A percentile compares a stretch with the other conserved stretches of the same genome.
These are phyloP conservation scores for Ciconia stormi DNA, from an alignment of 2,113 vertebrate species.

Conservation along the genomic window DNA sequence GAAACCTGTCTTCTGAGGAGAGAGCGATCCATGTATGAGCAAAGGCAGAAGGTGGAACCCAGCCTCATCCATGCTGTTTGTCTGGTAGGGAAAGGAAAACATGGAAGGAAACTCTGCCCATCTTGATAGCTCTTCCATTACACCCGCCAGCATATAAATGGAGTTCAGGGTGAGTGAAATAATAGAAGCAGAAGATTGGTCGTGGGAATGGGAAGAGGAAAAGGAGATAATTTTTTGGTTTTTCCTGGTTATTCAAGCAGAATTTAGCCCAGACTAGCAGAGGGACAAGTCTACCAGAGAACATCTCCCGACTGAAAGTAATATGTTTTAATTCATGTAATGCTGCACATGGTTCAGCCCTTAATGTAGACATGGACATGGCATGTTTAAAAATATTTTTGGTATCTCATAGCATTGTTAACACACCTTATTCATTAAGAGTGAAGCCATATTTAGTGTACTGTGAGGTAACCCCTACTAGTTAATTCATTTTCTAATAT, in stretches of 20 bases:
- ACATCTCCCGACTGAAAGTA: neutral
- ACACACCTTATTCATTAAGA: neutral
- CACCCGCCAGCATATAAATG: accelerated
- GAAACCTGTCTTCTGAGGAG: neutral
- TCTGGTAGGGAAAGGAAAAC: neutral
- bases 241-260: neutral
- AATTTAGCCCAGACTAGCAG: neutral
- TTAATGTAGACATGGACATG: neutral
- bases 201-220: neutral
- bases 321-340: neutral
- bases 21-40: neutral
- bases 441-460: neutral
- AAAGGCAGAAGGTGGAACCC: neutral
- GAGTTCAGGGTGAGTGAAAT: neutral
- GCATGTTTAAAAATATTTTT: neutral
- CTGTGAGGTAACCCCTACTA: neutral
- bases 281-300: neutral
- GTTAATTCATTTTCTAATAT: neutral
- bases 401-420: neutral
- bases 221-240: neutral
- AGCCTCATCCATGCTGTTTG: neutral
- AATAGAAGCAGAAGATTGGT: neutral
- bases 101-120: neutral
- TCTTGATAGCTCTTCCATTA: accelerated
- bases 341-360: neutral